Percentiles rank a stretch among this genome's conserved stretches.
phyloP scores from a whole-genome alignment of 2,888 invertebrate species.

The Pycnomerus fuliginosus region DNA sequence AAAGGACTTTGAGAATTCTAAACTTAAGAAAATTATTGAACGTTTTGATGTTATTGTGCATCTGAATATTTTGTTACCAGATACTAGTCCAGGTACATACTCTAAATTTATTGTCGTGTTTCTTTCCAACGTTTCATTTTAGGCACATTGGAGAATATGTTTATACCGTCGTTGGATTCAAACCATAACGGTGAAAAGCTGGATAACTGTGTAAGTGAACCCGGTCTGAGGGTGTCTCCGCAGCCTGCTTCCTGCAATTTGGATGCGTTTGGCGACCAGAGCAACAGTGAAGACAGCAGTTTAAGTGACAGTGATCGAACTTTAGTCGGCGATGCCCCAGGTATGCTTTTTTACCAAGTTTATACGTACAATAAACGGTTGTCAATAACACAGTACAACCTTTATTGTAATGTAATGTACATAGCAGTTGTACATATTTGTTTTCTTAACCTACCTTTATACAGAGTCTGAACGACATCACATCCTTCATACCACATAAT shows the following conservation, averaged over 20 bases:
- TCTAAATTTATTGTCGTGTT: conserved; percentile 2
- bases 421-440: no score
- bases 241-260: conserved; percentile 40
- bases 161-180: conserved; percentile 56
- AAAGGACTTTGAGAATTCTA: conserved; percentile 53
- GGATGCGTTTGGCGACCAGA: conserved; percentile 59
- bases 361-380: no score
- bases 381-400: no score
- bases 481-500: no score
- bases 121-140: conserved; percentile 25
- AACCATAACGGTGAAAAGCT: conserved; percentile 44
- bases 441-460: no score
- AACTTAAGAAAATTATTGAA: conserved; percentile 57
- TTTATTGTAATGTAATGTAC: no score
- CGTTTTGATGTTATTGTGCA: conserved; percentile 64
- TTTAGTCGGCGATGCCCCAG: conserved; percentile 60
- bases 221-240: conserved; percentile 42
- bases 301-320: conserved; percentile 72
- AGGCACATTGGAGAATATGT: conserved; percentile 54
- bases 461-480: no score
- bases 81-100: conserved; percentile 58
- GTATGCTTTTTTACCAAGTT: conserved; percentile 45
- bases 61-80: conserved; percentile 63
- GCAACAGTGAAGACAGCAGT: conserved; percentile 75
- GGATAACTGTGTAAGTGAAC: conserved; percentile 42